These are phyloP conservation scores for Athalia cordata DNA, from an alignment of 2,888 invertebrate species.

Conservation along the genomic window DNA sequence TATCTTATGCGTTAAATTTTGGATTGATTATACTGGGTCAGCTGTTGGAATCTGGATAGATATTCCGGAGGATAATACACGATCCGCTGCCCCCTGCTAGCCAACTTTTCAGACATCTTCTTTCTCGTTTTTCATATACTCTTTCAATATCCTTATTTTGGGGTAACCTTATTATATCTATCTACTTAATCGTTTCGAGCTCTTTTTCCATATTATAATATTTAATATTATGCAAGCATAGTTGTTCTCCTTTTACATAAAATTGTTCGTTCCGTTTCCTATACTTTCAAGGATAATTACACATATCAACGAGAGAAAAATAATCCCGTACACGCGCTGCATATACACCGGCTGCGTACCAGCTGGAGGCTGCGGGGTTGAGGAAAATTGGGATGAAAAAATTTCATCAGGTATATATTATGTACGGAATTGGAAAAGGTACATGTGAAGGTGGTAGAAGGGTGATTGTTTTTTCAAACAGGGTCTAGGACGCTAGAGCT, in stretches of 20 bases:
- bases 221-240: no score
- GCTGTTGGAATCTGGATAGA: constrained; percentile 5
- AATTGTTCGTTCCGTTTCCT: background rate
- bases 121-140: background rate
- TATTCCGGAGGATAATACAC: background rate
- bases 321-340: background rate
- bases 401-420: background rate
- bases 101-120: constrained; percentile 2
- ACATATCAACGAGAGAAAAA: background rate
- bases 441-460: background rate
- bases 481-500: constrained; percentile 1
- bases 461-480: background rate
- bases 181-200: no score
- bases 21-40: constrained; percentile 7
- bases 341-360: background rate
- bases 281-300: background rate
- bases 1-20: background rate
- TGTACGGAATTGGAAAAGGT: background rate
- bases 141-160: background rate
- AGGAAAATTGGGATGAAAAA: background rate
- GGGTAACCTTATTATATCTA: no score
- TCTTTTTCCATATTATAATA: no score
- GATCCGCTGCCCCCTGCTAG: constrained; percentile 21
- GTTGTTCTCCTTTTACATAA: no score
- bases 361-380: background rate